Conservation (phyloP, 2,888 invertebrate species). For the Dione vanillae region DNA sequence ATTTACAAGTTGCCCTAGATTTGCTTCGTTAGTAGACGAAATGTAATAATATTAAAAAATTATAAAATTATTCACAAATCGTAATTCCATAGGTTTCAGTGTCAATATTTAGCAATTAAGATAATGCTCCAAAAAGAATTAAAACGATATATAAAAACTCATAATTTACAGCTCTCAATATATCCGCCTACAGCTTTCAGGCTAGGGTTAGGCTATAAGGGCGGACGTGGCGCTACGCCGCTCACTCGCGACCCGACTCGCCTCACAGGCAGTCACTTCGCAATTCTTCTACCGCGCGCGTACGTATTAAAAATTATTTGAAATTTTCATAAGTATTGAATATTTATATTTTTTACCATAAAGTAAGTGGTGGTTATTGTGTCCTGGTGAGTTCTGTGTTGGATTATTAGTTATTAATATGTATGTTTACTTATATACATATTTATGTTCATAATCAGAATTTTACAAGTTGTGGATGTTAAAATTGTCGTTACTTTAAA, state of each 20-base stretch:
- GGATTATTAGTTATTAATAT: constrained; percentile 17
- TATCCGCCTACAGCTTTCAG: constrained; percentile 67
- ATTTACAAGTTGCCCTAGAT: too few species aligned
- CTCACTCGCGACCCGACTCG: constrained; percentile 71
- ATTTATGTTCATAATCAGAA: not conserved
- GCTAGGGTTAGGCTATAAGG: constrained; percentile 72
- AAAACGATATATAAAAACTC: not conserved
- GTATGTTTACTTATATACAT: not conserved
- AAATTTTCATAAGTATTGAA: not conserved
- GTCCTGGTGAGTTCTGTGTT: constrained; percentile 37
- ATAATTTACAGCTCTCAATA: constrained; percentile 48
- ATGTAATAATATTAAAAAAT: too few species aligned
- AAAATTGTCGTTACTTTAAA: not conserved
- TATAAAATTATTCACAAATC: too few species aligned
- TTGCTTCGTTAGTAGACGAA: not conserved
- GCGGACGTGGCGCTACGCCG: constrained; percentile 57
- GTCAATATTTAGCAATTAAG: too few species aligned
- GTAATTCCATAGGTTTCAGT: too few species aligned
- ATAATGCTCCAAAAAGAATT: too few species aligned
- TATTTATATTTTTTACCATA: not conserved
- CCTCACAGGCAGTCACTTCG: constrained; percentile 70
- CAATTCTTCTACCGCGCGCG: constrained; percentile 71
- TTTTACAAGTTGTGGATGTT: not conserved
- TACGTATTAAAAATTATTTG: constrained; percentile 61
- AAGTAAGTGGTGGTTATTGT: constrained; percentile 26